Evolutionary conservation across 2,888 invertebrate genomes (phyloP).

Genomic region (Aelia acuminata): DNA sequence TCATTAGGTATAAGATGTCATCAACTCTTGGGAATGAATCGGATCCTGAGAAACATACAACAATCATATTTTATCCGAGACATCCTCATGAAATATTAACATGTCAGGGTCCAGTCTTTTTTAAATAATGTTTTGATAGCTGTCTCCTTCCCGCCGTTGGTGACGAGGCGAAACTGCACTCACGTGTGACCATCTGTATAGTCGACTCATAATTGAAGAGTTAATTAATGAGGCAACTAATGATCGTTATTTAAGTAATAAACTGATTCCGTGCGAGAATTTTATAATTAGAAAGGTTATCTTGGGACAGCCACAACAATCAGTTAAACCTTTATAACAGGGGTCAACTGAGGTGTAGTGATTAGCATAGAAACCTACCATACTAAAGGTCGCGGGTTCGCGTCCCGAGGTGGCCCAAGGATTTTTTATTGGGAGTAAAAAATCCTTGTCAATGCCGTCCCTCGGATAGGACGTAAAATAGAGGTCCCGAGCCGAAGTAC

Average conservation of each 20-base stretch:
- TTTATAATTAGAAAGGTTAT: background rate
- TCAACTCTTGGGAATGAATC: background rate
- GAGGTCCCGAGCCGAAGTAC: too few relatives aligned
- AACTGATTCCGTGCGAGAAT: background rate
- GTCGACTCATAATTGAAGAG: background rate
- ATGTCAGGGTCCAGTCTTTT: constrained; percentile 25
- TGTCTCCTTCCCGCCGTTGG: background rate
- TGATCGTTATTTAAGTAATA: constrained; percentile 22
- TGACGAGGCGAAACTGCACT: background rate
- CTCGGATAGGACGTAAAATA: too few relatives aligned
- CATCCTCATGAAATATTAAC: constrained; percentile 29
- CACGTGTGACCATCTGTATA: background rate
- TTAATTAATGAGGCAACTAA: constrained; percentile 1
- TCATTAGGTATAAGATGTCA: constrained; percentile 30
- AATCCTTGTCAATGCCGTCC: too few relatives aligned
- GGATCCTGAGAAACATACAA: constrained; percentile 1
- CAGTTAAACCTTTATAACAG: background rate
- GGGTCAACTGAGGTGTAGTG: too few relatives aligned
- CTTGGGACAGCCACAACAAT: background rate
- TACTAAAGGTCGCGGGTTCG: too few relatives aligned
- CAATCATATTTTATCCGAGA: constrained; percentile 28
- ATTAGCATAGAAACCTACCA: too few relatives aligned
- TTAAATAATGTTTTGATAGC: constrained; percentile 31
- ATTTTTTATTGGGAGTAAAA: too few relatives aligned
- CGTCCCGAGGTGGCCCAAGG: too few relatives aligned